Conservation (phyloP, 2,797 vertebrate genomes). For the Cichlasoma orientale region DNA sequence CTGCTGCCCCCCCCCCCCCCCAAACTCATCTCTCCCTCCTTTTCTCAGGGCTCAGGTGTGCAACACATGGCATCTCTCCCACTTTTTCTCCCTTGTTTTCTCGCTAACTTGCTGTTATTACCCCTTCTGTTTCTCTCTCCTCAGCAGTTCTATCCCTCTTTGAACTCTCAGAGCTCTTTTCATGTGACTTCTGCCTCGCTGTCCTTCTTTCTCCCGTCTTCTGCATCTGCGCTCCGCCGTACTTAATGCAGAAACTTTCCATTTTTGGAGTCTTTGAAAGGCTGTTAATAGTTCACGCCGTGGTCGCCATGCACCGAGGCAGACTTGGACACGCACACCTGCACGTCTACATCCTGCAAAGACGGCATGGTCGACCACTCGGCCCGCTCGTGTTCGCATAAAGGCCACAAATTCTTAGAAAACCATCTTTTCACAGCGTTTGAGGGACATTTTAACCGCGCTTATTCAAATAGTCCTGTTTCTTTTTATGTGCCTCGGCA, state of each 20-base stretch:
- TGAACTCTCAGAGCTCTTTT: not conserved
- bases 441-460: conserved; percentile 11
- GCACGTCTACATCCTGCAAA: conserved; percentile 2
- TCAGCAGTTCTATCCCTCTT: not conserved
- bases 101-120: conserved; percentile 20
- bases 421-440: conserved; percentile 22
- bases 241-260: conserved; percentile 2
- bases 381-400: conserved; percentile 33
- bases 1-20: not conserved
- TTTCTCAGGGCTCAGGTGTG: conserved; percentile 76
- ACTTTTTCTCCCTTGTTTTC: conserved; percentile 27
- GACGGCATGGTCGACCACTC: conserved; percentile 22
- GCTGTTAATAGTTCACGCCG: not conserved
- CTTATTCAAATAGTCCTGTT: conserved; percentile 33
- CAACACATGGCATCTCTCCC: conserved; percentile 66
- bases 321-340: conserved; percentile 2
- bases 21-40: conserved; percentile 37
- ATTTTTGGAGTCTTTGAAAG: not conserved
- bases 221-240: not conserved
- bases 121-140: conserved; percentile 1
- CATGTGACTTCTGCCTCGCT: not conserved
- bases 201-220: not conserved
- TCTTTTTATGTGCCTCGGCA: conserved; percentile 44
- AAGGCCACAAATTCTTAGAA: conserved; percentile 22
- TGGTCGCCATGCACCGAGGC: not conserved